A percentile compares a stretch with the other conserved stretches of the same genome.
These are phyloP conservation scores for Drosophila picticornis DNA, from an alignment of 2,888 invertebrate genomes.

Conservation along the genomic window DNA sequence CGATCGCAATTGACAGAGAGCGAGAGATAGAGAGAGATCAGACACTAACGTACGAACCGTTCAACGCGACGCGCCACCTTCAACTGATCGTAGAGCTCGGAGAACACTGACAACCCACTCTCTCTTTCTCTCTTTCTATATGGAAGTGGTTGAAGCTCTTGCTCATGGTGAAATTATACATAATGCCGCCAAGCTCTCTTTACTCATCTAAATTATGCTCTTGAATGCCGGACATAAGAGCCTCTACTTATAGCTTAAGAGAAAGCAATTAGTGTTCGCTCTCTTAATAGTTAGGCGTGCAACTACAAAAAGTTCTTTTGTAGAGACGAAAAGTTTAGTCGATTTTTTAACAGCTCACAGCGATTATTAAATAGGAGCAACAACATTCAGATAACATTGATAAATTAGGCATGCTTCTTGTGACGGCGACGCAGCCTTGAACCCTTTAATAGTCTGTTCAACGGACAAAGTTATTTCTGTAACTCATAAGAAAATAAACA, in stretches of 20 bases:
- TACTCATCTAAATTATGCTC: slow-evolving; percentile 2
- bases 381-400: slow-evolving; percentile 31
- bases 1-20: background rate
- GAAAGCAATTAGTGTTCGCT: background rate
- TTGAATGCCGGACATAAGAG: slow-evolving; percentile 1
- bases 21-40: slow-evolving; percentile 5
- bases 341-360: background rate
- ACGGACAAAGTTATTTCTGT: slow-evolving; percentile 63
- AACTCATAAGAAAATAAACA: slow-evolving; percentile 47
- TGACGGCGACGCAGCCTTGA: slow-evolving; percentile 62
- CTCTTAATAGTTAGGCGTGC: background rate
- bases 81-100: slow-evolving; percentile 53
- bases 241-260: background rate
- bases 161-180: background rate
- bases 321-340: background rate
- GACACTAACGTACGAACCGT: slow-evolving; percentile 46
- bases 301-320: background rate
- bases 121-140: slow-evolving; percentile 10
- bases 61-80: slow-evolving; percentile 70
- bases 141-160: slow-evolving; percentile 4
- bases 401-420: slow-evolving; percentile 49
- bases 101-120: slow-evolving; percentile 19
- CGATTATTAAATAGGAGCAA: background rate
- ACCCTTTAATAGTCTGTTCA: slow-evolving; percentile 64
- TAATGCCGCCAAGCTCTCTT: background rate